These are phyloP conservation scores for Ctenodactylus gundi DNA, from an alignment of 2,113 vertebrate genomes.

Conservation along the genomic window DNA sequence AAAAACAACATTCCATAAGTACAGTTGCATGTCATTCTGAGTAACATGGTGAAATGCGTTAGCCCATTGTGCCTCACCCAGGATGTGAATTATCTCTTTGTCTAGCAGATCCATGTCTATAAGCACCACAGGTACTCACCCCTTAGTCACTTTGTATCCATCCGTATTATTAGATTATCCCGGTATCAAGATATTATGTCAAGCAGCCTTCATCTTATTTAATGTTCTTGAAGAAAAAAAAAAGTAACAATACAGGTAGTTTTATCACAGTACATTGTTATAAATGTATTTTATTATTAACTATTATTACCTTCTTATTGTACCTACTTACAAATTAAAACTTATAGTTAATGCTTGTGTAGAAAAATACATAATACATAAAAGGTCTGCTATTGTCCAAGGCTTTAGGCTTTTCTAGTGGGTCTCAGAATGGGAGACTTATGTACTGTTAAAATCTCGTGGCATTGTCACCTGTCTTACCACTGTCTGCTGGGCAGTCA, in stretches of 20 bases:
- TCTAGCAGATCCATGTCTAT: neutral
- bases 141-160: neutral
- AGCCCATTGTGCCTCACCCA: neutral
- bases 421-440: no score
- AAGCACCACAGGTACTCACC: neutral
- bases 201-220: neutral
- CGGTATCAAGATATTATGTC: rapidly evolving
- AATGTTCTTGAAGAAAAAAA: neutral
- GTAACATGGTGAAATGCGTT: neutral
- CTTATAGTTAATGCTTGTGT: neutral
- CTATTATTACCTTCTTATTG: neutral
- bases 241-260: neutral
- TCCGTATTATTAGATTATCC: neutral
- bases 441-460: neutral
- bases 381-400: neutral
- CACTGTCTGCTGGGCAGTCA: neutral
- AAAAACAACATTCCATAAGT: neutral
- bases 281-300: neutral
- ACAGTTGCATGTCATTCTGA: neutral
- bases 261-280: neutral
- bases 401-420: neutral
- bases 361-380: neutral
- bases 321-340: neutral
- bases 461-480: neutral
- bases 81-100: neutral